Percentiles rank a stretch among this genome's conserved stretches.
phyloP scores from a whole-genome alignment of 2,888 invertebrate species.

The Drosophila cognata region DNA sequence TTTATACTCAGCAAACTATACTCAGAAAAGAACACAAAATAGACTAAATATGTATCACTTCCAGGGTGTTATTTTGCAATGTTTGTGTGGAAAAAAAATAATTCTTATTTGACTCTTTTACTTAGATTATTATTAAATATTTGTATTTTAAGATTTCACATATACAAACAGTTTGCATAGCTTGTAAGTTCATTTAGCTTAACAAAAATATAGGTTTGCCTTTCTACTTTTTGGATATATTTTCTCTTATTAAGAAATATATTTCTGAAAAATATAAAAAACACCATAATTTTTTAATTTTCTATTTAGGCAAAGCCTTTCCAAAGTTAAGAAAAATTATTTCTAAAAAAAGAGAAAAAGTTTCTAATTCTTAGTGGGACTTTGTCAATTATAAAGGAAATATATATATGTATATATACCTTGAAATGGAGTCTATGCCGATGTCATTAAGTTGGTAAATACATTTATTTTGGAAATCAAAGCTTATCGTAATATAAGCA shows the following conservation, averaged over 20 bases:
- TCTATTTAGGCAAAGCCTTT: too few relatives aligned
- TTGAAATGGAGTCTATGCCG: background rate
- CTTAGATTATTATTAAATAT: background rate
- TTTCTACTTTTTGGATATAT: background rate
- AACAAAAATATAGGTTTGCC: background rate
- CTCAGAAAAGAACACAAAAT: too few relatives aligned
- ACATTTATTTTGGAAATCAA: too few relatives aligned
- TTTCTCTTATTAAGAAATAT: background rate
- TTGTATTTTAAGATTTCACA: background rate
- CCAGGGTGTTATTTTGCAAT: too few relatives aligned
- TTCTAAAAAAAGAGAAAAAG: background rate
- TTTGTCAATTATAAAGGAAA: background rate
- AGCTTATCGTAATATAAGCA: background rate
- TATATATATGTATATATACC: too few relatives aligned
- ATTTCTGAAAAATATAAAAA: too few relatives aligned
- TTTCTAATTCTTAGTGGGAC: background rate
- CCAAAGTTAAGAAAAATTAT: too few relatives aligned
- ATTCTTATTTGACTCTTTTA: background rate
- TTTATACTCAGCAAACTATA: too few relatives aligned
- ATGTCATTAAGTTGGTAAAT: too few relatives aligned
- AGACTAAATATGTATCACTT: too few relatives aligned
- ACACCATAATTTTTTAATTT: too few relatives aligned
- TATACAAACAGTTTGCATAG: background rate
- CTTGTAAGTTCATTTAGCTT: background rate
- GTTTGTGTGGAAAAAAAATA: too few relatives aligned